Evolutionary conservation across 2,797 vertebrate genomes (phyloP).

Genomic region (Harpagifer antarcticus): DNA sequence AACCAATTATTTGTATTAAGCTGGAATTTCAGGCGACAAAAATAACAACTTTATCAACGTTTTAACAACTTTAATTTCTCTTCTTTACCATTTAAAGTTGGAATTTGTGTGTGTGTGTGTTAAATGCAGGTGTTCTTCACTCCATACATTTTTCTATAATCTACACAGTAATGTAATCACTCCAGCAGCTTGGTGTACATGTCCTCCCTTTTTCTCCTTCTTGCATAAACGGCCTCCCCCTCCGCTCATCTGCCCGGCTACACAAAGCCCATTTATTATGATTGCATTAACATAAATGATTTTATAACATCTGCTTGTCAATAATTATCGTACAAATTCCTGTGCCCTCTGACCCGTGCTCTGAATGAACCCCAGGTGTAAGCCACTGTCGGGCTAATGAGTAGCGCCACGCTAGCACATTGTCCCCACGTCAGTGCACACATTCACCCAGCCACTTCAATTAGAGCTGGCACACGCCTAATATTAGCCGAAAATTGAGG

Average conservation of each 20-base stretch:
- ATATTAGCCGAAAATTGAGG: slow-evolving; percentile 77
- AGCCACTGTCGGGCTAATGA: slow-evolving; percentile 80
- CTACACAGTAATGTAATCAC: slow-evolving; percentile 43
- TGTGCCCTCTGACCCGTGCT: slow-evolving; percentile 77
- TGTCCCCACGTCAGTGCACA: slow-evolving; percentile 73
- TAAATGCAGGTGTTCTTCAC: slow-evolving; percentile 44
- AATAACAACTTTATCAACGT: background rate
- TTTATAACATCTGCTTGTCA: slow-evolving; percentile 88
- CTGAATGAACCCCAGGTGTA: slow-evolving; percentile 85
- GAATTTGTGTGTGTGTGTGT: slow-evolving; percentile 14
- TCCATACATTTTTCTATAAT: slow-evolving; percentile 43
- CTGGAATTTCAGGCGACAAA: slow-evolving; percentile 37
- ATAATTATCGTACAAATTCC: slow-evolving; percentile 84
- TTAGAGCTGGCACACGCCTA: slow-evolving; percentile 66
- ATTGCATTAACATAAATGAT: slow-evolving; percentile 88
- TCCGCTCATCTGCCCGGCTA: slow-evolving; percentile 61
- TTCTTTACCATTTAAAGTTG: slow-evolving; percentile 28
- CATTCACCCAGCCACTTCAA: slow-evolving; percentile 69
- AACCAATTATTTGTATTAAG: slow-evolving; percentile 22
- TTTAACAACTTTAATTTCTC: slow-evolving; percentile 25
- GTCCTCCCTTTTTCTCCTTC: slow-evolving; percentile 31
- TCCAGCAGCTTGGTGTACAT: slow-evolving; percentile 58
- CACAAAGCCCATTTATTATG: slow-evolving; percentile 82
- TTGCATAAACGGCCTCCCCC: slow-evolving; percentile 48
- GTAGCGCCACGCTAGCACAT: slow-evolving; percentile 58